Percentiles rank a stretch among this genome's conserved stretches.
phyloP scores from a whole-genome alignment of 2,797 vertebrate species.

The Podargus strigoides region DNA sequence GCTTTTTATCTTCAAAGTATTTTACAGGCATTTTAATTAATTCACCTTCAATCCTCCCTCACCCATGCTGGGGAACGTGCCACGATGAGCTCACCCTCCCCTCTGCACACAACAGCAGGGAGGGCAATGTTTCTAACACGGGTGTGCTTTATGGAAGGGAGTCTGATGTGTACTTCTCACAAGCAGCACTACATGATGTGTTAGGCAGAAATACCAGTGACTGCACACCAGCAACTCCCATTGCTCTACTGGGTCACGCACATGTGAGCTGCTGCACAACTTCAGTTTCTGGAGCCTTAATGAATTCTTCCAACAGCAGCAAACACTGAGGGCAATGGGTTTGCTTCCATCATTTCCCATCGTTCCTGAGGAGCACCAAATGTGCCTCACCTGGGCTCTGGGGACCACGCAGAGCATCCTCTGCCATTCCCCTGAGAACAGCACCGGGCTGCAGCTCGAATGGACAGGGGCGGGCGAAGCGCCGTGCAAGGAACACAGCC shows the following conservation, averaged over 20 bases:
- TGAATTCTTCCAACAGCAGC: neutral
- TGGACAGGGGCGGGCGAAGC: neutral
- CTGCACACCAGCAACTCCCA: neutral
- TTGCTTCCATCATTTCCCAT: neutral
- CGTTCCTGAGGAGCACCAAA: neutral
- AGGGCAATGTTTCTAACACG: rapidly evolving
- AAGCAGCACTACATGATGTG: rapidly evolving
- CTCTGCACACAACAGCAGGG: neutral
- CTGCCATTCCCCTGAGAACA: neutral
- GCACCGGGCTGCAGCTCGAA: neutral
- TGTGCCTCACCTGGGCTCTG: rapidly evolving
- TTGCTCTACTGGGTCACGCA: rapidly evolving
- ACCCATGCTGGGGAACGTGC: neutral
- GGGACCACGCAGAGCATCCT: neutral
- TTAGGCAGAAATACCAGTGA: neutral
- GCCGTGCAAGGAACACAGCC: neutral
- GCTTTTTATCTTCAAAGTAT: neutral
- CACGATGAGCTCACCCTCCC: neutral
- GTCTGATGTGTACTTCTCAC: rapidly evolving
- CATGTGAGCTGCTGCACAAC: rapidly evolving
- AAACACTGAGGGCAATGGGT: neutral
- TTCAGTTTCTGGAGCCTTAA: neutral
- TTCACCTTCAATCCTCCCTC: neutral
- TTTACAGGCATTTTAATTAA: neutral
- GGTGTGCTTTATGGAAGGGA: neutral